Evolutionary conservation across 2,888 invertebrate species (phyloP).

Genomic region (Andrena hattorfiana): DNA sequence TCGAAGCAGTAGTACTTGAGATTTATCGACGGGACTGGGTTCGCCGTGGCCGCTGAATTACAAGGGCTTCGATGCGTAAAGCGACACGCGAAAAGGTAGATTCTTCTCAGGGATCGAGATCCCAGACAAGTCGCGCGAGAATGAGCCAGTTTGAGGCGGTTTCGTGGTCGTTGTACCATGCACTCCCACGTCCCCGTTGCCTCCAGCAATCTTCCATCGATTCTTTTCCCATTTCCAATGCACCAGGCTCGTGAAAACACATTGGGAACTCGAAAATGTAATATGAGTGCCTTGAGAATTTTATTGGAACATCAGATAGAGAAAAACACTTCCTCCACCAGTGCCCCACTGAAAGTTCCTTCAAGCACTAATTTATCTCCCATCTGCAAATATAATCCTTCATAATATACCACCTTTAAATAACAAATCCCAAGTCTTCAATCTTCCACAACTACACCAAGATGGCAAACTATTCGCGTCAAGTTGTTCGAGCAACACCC

Average conservation of each 20-base stretch:
- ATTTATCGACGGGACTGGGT: background rate
- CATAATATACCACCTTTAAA: no score
- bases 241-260: background rate
- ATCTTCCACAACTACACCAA: no score
- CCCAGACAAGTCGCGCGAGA: conserved; percentile 8
- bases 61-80: conserved; percentile 24
- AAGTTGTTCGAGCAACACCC: no score
- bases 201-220: background rate
- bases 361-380: no score
- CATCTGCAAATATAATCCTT: no score
- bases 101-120: conserved; percentile 7
- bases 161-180: conserved; percentile 30
- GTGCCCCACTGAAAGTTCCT: no score
- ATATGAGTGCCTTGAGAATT: no score
- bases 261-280: background rate
- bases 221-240: background rate
- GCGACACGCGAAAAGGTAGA: conserved; percentile 24
- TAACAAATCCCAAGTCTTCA: no score
- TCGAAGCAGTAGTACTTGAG: conserved; percentile 23
- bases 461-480: no score
- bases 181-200: conserved; percentile 33
- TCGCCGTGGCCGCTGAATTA: conserved; percentile 20
- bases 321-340: no score
- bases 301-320: no score
- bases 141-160: conserved; percentile 50